These are phyloP conservation scores for Cuculus canorus DNA, from an alignment of 2,797 vertebrate genomes.

Conservation along the genomic window DNA sequence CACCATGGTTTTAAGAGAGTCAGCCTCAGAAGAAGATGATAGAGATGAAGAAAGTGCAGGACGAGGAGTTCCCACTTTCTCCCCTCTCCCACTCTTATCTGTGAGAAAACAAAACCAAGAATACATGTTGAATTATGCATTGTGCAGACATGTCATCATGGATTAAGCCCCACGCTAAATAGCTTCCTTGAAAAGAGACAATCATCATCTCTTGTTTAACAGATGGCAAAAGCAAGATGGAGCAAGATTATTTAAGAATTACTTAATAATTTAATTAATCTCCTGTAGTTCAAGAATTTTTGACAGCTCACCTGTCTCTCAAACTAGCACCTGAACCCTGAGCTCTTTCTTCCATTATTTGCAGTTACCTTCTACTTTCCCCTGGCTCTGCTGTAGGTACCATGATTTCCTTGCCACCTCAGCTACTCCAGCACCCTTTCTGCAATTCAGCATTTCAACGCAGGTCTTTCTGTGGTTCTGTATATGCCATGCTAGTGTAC, in stretches of 20 bases:
- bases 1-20: not conserved
- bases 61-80: not conserved
- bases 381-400: not conserved
- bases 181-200: not conserved
- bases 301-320: not conserved
- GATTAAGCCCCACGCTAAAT: not conserved
- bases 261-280: not conserved
- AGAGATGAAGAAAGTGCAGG: not conserved
- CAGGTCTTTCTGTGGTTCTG: not conserved
- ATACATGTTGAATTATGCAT: not conserved
- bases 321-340: not conserved
- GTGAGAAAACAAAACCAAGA: not conserved
- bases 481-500: not conserved
- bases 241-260: not conserved
- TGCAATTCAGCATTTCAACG: not conserved
- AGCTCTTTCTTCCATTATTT: not conserved
- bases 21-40: not conserved
- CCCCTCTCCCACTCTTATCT: not conserved
- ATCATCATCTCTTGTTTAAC: not conserved
- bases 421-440: not conserved
- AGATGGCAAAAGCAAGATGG: not conserved
- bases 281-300: not conserved
- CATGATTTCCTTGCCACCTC: not conserved
- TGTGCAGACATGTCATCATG: not conserved
- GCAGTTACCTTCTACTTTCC: not conserved